These are phyloP conservation scores for Tolypeutes matacus DNA, from an alignment of 2,797 vertebrate species.

Conservation along the genomic window DNA sequence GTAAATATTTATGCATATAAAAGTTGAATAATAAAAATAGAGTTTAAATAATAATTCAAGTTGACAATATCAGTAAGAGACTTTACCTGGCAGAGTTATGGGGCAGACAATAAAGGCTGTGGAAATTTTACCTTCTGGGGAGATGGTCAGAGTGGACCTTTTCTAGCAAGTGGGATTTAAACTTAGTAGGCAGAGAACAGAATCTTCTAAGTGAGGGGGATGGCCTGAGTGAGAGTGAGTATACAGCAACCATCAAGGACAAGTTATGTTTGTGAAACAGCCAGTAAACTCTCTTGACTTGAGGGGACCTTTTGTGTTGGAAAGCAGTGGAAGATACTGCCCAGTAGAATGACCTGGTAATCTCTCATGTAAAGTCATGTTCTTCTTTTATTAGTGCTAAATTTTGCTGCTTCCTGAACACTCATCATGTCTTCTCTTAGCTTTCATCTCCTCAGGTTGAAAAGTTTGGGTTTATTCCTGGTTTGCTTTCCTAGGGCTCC, in stretches of 20 bases:
- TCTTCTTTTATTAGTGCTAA: not conserved
- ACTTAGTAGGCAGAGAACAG: not conserved
- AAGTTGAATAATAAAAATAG: not conserved
- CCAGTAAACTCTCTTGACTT: not conserved
- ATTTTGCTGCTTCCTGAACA: not conserved
- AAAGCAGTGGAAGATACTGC: not conserved
- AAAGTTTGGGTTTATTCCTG: not conserved
- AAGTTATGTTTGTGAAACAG: not conserved
- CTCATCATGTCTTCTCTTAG: not conserved
- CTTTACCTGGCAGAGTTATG: not conserved
- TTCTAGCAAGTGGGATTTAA: not conserved
- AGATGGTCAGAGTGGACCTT: not conserved
- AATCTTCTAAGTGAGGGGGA: not conserved
- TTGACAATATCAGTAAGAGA: not conserved
- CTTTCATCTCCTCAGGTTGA: not conserved
- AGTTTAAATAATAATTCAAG: not conserved
- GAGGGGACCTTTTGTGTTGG: not conserved
- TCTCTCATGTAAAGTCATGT: fast-evolving
- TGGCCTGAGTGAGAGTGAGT: not conserved
- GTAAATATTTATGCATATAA: not conserved
- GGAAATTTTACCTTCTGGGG: not conserved
- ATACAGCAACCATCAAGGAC: not conserved
- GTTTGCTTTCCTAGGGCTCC: not conserved
- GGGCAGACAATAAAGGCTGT: not conserved
- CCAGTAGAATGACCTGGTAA: not conserved